These are phyloP conservation scores for Calidris pugnax DNA, from an alignment of 2,113 vertebrate genomes.

Conservation along the genomic window DNA sequence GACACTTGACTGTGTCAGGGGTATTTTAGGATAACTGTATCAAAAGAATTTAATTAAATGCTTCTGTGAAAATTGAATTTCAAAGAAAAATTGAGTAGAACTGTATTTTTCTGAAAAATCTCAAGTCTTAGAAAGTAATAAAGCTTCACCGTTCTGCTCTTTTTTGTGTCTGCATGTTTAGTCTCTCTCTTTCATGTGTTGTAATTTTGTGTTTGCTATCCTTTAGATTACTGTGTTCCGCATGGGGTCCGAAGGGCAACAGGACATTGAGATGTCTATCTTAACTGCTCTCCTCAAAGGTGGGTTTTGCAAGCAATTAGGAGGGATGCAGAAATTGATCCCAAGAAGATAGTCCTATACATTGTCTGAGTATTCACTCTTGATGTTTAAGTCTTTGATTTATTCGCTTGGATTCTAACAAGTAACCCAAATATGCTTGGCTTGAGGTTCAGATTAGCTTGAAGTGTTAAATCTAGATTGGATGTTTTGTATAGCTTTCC, in stretches of 20 bases:
- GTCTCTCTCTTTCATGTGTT: not conserved
- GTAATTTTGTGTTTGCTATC: not conserved
- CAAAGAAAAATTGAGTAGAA: not conserved
- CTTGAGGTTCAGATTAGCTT: not conserved
- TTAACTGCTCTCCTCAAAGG: slow-evolving; percentile 97
- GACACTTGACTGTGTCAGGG: not conserved
- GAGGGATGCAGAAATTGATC: not conserved
- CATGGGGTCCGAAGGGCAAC: slow-evolving; percentile 94
- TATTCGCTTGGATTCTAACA: not conserved
- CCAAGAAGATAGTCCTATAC: not conserved
- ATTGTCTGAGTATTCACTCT: not conserved
- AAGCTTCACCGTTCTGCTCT: not conserved
- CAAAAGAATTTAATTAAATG: not conserved
- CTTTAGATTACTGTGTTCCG: slow-evolving; percentile 94
- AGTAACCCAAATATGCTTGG: not conserved
- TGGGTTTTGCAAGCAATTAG: slow-evolving; percentile 51
- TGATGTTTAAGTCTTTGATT: not conserved
- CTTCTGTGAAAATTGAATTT: not conserved
- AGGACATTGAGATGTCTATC: slow-evolving; percentile 98
- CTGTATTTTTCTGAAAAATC: not conserved
- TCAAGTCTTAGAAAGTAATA: not conserved
- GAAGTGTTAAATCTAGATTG: not conserved
- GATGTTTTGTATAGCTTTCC: not conserved
- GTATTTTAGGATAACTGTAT: not conserved
- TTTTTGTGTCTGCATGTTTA: not conserved